Evolutionary conservation across 2,888 invertebrate species (phyloP).

Genomic region (Criorhina ranunculi): DNA sequence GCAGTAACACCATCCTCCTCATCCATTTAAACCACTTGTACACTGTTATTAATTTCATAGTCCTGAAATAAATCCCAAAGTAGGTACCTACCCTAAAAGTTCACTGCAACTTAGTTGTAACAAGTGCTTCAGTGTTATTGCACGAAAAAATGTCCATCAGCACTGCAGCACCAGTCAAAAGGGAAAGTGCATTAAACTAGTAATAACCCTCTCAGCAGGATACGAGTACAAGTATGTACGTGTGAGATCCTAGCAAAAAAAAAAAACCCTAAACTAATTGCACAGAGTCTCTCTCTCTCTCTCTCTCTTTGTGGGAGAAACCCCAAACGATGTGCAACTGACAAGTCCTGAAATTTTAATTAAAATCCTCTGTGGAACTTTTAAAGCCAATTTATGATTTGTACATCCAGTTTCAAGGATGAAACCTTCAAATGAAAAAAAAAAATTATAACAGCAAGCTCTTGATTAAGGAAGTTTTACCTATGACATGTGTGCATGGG

Average conservation of each 20-base stretch:
- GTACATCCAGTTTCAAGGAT: slow-evolving; percentile 11
- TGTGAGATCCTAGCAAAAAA: slow-evolving; percentile 26
- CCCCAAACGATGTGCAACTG: slow-evolving; percentile 60
- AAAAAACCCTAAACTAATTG: slow-evolving; percentile 53
- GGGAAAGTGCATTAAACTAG: slow-evolving; percentile 49
- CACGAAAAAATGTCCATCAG: slow-evolving; percentile 12
- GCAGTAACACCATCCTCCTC: neutral
- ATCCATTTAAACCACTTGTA: slow-evolving; percentile 12
- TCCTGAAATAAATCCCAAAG: slow-evolving; percentile 1
- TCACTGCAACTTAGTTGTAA: slow-evolving; percentile 25
- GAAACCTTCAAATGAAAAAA: slow-evolving; percentile 53
- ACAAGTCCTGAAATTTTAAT: slow-evolving; percentile 76
- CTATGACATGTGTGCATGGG: neutral
- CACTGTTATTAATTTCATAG: slow-evolving; percentile 23
- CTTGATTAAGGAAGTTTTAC: neutral
- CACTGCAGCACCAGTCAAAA: slow-evolving; percentile 2
- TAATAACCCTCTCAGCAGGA: neutral
- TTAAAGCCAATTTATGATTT: slow-evolving; percentile 59
- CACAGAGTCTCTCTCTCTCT: too few relatives aligned
- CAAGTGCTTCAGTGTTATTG: slow-evolving; percentile 43
- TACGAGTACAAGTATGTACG: too few relatives aligned
- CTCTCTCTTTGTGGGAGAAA: slow-evolving; percentile 1
- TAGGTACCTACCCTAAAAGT: neutral
- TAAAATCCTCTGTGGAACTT: slow-evolving; percentile 63
- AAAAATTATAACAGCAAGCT: too few relatives aligned